These are phyloP conservation scores for Cnemophilus loriae DNA, from an alignment of 2,113 vertebrate genomes.

Conservation along the genomic window DNA sequence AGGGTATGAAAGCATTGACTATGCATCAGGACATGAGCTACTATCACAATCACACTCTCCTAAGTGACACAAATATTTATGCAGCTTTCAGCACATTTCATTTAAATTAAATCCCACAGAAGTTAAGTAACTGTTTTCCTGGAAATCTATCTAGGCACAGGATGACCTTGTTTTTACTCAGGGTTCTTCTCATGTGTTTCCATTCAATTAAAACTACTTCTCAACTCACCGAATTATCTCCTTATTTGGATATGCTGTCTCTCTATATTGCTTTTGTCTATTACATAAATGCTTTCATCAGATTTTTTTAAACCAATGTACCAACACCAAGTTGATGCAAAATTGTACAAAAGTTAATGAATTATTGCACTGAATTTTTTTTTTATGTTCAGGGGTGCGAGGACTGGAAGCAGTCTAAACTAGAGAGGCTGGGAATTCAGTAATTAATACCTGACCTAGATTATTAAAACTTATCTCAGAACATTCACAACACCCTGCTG, in stretches of 20 bases:
- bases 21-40: slow-evolving; percentile 41
- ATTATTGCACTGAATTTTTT: background rate
- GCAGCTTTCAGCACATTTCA: slow-evolving; percentile 53
- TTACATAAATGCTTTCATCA: background rate
- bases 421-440: background rate
- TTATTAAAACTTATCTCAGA: background rate
- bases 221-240: background rate
- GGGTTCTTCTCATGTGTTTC: background rate
- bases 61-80: slow-evolving; percentile 56
- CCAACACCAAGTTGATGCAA: background rate
- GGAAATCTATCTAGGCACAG: background rate
- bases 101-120: slow-evolving; percentile 7
- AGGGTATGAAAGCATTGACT: slow-evolving; percentile 26
- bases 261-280: background rate
- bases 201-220: background rate
- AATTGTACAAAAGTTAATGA: background rate
- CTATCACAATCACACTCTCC: slow-evolving; percentile 8
- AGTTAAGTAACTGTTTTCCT: background rate
- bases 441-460: background rate
- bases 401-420: background rate
- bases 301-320: background rate
- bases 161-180: background rate
- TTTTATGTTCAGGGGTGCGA: background rate
- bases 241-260: background rate
- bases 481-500: background rate